Evolutionary conservation across 53 echinoderm and acorn worm species (phyloP).

Genomic region (Temnopleurus reevesii): DNA sequence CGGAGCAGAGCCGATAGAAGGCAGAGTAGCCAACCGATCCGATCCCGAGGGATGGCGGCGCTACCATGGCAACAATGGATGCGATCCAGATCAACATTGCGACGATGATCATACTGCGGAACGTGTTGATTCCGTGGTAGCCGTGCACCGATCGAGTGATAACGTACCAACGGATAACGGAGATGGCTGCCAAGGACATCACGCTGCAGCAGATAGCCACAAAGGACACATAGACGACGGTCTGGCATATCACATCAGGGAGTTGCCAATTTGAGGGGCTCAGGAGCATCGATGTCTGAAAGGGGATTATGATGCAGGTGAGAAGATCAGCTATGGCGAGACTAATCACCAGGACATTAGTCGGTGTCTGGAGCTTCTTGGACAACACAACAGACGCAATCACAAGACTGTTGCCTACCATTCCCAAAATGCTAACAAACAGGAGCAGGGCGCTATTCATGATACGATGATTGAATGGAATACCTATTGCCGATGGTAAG

Average conservation of each 20-base stretch:
- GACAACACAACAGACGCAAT: conserved; percentile 59
- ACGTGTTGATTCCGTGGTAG: conserved; percentile 39
- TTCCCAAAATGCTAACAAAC: conserved; percentile 45
- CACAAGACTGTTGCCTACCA: conserved; percentile 57
- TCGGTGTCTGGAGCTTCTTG: conserved; percentile 54
- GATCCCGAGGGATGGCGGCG: conserved; percentile 51
- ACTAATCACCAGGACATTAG: conserved; percentile 67
- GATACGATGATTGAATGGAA: conserved; percentile 13
- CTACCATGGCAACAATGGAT: conserved; percentile 12
- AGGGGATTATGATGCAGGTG: conserved; percentile 54
- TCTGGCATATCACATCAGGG: neutral
- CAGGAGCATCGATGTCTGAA: neutral
- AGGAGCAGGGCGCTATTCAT: conserved; percentile 1
- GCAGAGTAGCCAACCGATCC: conserved; percentile 57
- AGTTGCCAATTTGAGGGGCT: conserved; percentile 17
- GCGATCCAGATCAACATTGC: conserved; percentile 39
- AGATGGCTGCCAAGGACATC: neutral
- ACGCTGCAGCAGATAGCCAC: conserved; percentile 32
- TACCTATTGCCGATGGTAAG: neutral
- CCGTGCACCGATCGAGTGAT: conserved; percentile 36
- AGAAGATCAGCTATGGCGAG: conserved; percentile 64
- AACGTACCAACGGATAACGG: conserved; percentile 44
- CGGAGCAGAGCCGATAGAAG: conserved; percentile 29
- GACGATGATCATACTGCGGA: conserved; percentile 12
- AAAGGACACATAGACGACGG: neutral